Conservation (phyloP, 2,797 vertebrate genomes). For the Chloroceryle inda region DNA sequence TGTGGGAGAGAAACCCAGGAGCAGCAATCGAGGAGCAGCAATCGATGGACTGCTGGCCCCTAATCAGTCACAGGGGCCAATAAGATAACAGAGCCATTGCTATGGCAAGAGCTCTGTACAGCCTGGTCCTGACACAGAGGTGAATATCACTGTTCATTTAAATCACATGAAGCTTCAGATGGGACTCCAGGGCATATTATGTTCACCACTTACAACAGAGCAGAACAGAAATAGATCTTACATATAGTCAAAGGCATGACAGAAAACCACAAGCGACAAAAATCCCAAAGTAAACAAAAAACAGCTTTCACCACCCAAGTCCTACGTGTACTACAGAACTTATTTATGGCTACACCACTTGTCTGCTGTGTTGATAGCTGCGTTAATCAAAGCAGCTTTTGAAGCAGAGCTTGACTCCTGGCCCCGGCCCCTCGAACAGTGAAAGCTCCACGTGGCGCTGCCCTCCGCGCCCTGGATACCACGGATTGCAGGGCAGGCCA, state of each 20-base stretch:
- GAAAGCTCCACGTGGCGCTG: accelerated
- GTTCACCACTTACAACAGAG: background rate
- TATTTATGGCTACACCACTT: background rate
- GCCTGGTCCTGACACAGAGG: background rate
- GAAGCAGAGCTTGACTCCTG: background rate
- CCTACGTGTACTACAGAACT: background rate
- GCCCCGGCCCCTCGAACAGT: accelerated
- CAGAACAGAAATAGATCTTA: background rate
- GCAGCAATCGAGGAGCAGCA: background rate
- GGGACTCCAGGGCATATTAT: background rate
- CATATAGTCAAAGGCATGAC: accelerated
- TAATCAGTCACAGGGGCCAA: accelerated
- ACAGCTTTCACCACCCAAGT: background rate
- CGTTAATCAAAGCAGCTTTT: background rate
- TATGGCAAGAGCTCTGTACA: accelerated
- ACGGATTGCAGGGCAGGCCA: accelerated
- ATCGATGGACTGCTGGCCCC: background rate
- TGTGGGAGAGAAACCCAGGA: background rate
- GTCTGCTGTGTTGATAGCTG: background rate
- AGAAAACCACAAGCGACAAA: background rate
- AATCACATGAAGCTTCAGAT: background rate
- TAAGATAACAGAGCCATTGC: accelerated
- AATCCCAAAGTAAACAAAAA: background rate
- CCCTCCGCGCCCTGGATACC: background rate
- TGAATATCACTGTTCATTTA: background rate